These are phyloP conservation scores for Hyposoter didymator DNA, from an alignment of 2,888 invertebrate genomes.

Conservation along the genomic window DNA sequence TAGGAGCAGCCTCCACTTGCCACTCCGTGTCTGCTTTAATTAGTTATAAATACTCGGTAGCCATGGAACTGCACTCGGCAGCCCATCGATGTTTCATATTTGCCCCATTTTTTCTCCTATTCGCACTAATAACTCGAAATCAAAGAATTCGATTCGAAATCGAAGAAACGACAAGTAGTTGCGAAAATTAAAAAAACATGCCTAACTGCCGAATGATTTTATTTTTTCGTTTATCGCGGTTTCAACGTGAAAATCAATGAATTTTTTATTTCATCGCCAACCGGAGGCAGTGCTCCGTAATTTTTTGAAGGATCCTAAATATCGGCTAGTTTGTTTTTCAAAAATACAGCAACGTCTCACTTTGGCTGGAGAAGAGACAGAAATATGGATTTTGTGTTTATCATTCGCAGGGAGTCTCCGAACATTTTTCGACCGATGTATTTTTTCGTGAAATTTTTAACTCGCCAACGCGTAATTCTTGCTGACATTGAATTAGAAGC, in stretches of 20 bases:
- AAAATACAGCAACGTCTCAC: too few species aligned
- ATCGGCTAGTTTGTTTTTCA: too few species aligned
- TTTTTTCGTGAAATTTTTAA: too few species aligned
- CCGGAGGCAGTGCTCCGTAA: too few species aligned
- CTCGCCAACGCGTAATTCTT: too few species aligned
- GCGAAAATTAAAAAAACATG: not conserved
- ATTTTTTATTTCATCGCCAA: too few species aligned
- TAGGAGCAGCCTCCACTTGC: conserved; percentile 72
- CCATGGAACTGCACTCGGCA: conserved; percentile 75
- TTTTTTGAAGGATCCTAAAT: too few species aligned
- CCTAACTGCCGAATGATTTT: not conserved
- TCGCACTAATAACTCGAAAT: not conserved
- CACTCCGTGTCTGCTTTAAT: conserved; percentile 77
- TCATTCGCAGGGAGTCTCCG: too few species aligned
- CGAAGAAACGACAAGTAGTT: not conserved
- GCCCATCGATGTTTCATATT: conserved; percentile 70
- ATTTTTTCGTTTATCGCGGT: not conserved
- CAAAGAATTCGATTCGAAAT: not conserved
- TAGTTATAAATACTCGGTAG: conserved; percentile 82
- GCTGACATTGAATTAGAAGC: not conserved
- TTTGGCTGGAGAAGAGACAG: too few species aligned
- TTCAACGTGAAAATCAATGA: too few species aligned
- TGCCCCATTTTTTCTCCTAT: conserved; percentile 7
- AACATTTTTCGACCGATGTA: too few species aligned
- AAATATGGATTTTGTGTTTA: too few species aligned